Base-by-base conservation (phyloP, 2,113 vertebrate species). In the Tetrao urogallus region DNA sequence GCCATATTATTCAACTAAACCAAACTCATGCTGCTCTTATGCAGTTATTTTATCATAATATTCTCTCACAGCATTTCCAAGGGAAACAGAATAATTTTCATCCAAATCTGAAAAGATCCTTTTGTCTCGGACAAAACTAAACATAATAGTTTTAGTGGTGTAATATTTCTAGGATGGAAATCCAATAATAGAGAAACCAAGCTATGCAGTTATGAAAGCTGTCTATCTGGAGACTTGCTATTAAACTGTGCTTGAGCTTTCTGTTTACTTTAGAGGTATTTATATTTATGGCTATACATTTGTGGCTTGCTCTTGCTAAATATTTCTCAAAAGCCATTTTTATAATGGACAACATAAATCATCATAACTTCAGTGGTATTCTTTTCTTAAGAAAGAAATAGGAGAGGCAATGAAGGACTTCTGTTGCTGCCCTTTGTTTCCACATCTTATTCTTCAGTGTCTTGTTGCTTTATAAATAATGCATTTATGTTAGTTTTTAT, bases 201-300 rank as follows among this genome's bases (percentile, higher is more conserved):
- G 48, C 74, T 69, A 67, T 24, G 80, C 78, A 57, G 75, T 88
- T 82, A 82, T 86, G 88, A 93, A 93, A 91, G 47, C 52, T 96
- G 73, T 82, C 93, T 95, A 57, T 94, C 89, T 94, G 67, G 79
- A 96, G 85, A 89, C 60, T 40, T 36, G 67, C 25, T 85, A 91
- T 93, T 94, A 81, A 96, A 89, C 63, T 94, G 52, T 82, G 74
- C 38, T 90, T 94, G 73, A 90, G 77, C 60, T 89, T 90, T 95
- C 80, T 88, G 69, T 95, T 96, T 95, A 81, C 61, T 92, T 83
- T 78, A 30, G 32, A 75, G 79, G 32, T 79, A 88, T 88, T 95
- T 95, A 79, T 84, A 92, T 64, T 76, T 82, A 91, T 80, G 66
- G 66, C 48, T 81, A 43, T 91, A 45, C 60, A 77, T 87, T 91